Percentiles rank a stretch among this genome's conserved stretches.
Evolutionary conservation across 2,888 invertebrate genomes (phyloP).

Genomic region (Euzophera pinguis): DNA sequence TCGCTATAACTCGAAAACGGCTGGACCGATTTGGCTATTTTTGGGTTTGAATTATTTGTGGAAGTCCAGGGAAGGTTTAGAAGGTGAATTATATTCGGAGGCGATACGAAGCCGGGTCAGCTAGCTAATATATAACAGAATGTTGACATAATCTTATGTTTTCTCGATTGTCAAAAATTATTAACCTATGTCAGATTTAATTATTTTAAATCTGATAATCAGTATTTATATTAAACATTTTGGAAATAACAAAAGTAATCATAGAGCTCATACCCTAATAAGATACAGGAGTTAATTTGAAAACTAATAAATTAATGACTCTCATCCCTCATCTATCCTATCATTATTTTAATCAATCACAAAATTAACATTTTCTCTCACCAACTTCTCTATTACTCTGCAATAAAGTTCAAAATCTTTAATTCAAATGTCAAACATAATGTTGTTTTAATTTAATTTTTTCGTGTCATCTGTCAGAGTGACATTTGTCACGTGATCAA

Average conservation of each 20-base stretch:
- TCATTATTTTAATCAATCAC: conserved; percentile 8
- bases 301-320: conserved; percentile 52
- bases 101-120: too few relatives aligned
- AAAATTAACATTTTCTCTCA: conserved; percentile 7
- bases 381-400: conserved; percentile 16
- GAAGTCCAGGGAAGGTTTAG: too few relatives aligned
- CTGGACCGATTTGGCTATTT: too few relatives aligned
- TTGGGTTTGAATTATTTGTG: too few relatives aligned
- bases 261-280: conserved; percentile 20
- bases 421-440: background rate
- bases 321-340: conserved; percentile 28
- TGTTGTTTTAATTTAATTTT: conserved; percentile 14
- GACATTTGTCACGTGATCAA: conserved; percentile 76
- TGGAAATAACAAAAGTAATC: background rate
- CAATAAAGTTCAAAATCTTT: background rate
- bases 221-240: too few relatives aligned
- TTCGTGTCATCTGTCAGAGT: conserved; percentile 61
- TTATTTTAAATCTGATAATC: too few relatives aligned
- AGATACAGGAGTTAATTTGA: conserved; percentile 30
- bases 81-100: too few relatives aligned
- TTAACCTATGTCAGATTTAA: too few relatives aligned
- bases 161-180: too few relatives aligned
- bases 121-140: too few relatives aligned
- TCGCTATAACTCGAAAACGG: too few relatives aligned
- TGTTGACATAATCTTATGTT: too few relatives aligned